A percentile compares a stretch with the other conserved stretches of the same genome.
Evolutionary conservation across 2,113 vertebrate species (phyloP).

Genomic region (Pygoscelis adeliae): DNA sequence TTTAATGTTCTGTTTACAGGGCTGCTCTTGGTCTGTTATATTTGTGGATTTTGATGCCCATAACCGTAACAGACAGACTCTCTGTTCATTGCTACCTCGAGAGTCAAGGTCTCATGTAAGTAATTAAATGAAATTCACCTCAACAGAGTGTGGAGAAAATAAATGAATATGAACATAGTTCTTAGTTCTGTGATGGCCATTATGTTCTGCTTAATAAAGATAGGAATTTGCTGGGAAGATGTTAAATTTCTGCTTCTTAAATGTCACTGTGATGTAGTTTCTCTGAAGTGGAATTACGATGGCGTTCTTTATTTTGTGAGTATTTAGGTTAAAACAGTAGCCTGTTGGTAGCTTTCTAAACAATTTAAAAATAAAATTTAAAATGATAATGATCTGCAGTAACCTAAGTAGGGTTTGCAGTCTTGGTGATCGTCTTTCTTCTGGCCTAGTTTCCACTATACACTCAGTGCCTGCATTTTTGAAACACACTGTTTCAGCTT

Average conservation of each 20-base stretch:
- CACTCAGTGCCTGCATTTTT: not conserved
- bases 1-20: conserved; percentile 75
- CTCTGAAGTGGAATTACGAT: not conserved
- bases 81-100: conserved; percentile 91
- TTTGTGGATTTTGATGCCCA: conserved; percentile 98
- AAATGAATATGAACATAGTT: not conserved
- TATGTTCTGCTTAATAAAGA: not conserved
- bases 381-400: not conserved
- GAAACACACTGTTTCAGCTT: not conserved
- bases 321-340: not conserved
- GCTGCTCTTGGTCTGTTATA: conserved; percentile 98
- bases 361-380: not conserved
- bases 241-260: not conserved
- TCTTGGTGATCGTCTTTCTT: not conserved
- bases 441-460: not conserved
- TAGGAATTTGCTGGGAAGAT: not conserved
- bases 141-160: not conserved
- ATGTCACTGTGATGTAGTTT: not conserved
- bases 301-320: not conserved
- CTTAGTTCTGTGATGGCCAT: not conserved
- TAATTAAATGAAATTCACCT: conserved; percentile 7
- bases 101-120: conserved; percentile 97
- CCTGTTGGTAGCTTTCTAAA: not conserved
- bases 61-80: conserved; percentile 94
- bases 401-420: not conserved